These are phyloP conservation scores for Oreohelix idahoensis DNA, from an alignment of 1,140 invertebrate genomes.

Conservation along the genomic window DNA sequence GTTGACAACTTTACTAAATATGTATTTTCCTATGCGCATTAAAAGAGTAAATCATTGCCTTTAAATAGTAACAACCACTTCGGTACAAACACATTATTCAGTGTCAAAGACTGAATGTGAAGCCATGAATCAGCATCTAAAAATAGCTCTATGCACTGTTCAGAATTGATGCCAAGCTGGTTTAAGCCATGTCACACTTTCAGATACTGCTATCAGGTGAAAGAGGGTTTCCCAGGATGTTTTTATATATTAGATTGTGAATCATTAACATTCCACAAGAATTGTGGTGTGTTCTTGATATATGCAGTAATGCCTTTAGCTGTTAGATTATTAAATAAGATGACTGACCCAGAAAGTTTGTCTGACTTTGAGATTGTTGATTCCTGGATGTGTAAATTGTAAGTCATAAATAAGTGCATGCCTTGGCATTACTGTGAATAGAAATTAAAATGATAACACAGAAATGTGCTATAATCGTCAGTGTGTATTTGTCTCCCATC, in stretches of 20 bases:
- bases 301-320: too few species aligned
- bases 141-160: background rate
- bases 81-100: background rate
- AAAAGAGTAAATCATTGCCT: too few species aligned
- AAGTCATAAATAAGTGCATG: background rate
- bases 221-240: background rate
- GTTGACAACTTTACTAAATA: too few species aligned
- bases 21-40: too few species aligned
- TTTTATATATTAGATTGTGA: background rate
- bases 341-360: background rate
- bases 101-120: background rate
- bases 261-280: background rate
- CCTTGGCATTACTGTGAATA: too few species aligned
- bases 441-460: too few species aligned
- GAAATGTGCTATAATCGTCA: too few species aligned
- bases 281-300: too few species aligned
- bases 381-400: slow-evolving; percentile 1
- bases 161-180: background rate
- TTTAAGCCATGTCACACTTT: background rate
- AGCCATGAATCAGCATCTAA: background rate
- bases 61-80: too few species aligned
- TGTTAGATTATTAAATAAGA: background rate
- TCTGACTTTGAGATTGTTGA: slow-evolving; percentile 6
- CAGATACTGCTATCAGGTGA: background rate
- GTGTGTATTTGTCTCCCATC: too few species aligned